Base-by-base conservation (phyloP, 2,113 vertebrate genomes). In the Rattus rattus region DNA sequence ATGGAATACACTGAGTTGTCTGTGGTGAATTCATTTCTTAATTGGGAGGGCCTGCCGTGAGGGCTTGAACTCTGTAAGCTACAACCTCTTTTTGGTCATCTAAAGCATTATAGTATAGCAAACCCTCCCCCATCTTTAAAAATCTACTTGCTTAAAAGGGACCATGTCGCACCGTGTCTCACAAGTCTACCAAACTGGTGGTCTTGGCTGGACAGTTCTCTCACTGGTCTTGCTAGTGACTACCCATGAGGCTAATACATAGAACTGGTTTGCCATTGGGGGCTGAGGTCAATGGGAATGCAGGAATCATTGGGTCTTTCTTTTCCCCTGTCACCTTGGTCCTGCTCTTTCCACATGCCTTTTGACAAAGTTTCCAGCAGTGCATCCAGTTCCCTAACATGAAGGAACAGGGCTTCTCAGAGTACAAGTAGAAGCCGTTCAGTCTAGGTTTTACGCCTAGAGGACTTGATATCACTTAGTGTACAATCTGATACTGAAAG, bases 21-120 rank as follows among this genome's bases (percentile, higher is more conserved):
- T 86, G 59, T 65, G 61, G 33, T 61, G 76, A 94, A 93, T 91
- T 79, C 30, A 81, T 80, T 80, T 80, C 36, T 11, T 69, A 88
- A 75, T 70, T 63, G 63, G 30, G 81, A 94, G 43, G 63, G 75
- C 36, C 33, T 87, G 83, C 72, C 79, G 56, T 81, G 43, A 75
- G 88, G 93, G 59, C 56, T 26, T 69, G 12, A 92, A 30, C 39
- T 75, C 47, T 77, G 24, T 70, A 77, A 92, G 61, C 28, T 72
- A 59, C 73, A 81, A 36, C 20, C 30, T 93, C 89, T 47, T 88
- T n/a, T 28, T 86, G 28, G 75, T 87, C 87, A 83, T 67, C 47
- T 89, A 76, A 67, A 85, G 17, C 17, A 36, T 59, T 20, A 49
- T 39, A 88, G 81, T 16, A 69, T 69, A 69, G 67, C 36, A 69